Evolutionary conservation across 2,888 invertebrate species (phyloP).

Genomic region (Pyrocoelia pectoralis): DNA sequence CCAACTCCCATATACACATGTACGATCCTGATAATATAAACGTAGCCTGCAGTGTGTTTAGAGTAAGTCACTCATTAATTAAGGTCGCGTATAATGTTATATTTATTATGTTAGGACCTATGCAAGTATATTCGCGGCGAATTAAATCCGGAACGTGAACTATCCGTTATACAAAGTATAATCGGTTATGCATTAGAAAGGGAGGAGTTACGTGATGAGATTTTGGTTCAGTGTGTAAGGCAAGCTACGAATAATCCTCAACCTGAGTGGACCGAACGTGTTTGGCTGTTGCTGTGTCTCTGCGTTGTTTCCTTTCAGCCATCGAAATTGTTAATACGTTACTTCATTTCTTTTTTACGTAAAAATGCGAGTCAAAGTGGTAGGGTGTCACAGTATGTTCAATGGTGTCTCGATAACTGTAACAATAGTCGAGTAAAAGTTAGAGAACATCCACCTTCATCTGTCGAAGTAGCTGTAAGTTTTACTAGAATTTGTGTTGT

Average conservation of each 20-base stretch:
- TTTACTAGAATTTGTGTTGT: no score
- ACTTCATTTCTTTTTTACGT: slow-evolving; percentile 78
- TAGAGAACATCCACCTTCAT: slow-evolving; percentile 85
- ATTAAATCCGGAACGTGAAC: slow-evolving; percentile 82
- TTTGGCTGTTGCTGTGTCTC: slow-evolving; percentile 89
- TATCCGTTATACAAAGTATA: slow-evolving; percentile 83
- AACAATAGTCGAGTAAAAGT: slow-evolving; percentile 85
- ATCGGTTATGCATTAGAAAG: slow-evolving; percentile 88
- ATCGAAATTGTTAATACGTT: slow-evolving; percentile 80
- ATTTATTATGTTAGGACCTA: slow-evolving; percentile 70
- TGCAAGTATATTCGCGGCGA: slow-evolving; percentile 92
- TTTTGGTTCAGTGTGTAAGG: slow-evolving; percentile 87
- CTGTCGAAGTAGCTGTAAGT: slow-evolving; percentile 90
- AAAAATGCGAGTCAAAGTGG: slow-evolving; percentile 74
- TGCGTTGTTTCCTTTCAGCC: slow-evolving; percentile 94
- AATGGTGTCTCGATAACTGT: slow-evolving; percentile 94
- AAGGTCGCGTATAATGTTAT: not conserved
- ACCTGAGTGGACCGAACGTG: slow-evolving; percentile 81
- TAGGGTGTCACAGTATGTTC: slow-evolving; percentile 83
- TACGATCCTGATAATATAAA: slow-evolving; percentile 94
- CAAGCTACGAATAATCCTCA: slow-evolving; percentile 91
- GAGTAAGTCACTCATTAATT: slow-evolving; percentile 69
- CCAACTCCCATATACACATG: slow-evolving; percentile 92
- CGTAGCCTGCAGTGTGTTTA: slow-evolving; percentile 88
- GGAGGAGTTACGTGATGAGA: slow-evolving; percentile 91